A percentile compares a stretch with the other conserved stretches of the same genome.
These are phyloP conservation scores for Watsonalla binaria DNA, from an alignment of 2,888 invertebrate genomes.

Conservation along the genomic window DNA sequence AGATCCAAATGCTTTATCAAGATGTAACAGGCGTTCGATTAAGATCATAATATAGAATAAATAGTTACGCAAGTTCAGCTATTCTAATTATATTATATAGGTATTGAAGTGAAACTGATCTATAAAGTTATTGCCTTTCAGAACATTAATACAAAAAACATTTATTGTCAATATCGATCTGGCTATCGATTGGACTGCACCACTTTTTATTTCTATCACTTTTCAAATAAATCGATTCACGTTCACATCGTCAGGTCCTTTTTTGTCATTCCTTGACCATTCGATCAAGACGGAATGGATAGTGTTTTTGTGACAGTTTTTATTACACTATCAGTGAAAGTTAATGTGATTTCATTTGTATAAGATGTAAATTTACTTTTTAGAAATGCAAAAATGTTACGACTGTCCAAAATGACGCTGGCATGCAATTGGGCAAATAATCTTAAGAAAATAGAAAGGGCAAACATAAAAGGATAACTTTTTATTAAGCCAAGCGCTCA, in stretches of 20 bases:
- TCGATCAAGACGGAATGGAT: conserved; percentile 48
- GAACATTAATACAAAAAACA: conserved; percentile 26
- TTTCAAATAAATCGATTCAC: conserved; percentile 47
- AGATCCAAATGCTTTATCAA: no score
- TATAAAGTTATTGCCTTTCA: conserved; percentile 27
- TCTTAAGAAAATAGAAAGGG: conserved; percentile 22
- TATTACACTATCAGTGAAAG: conserved; percentile 39
- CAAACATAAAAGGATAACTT: conserved; percentile 57
- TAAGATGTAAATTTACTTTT: conserved; percentile 21
- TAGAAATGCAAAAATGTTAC: background rate
- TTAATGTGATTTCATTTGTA: conserved; percentile 42
- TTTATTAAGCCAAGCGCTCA: conserved; percentile 67
- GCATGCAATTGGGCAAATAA: conserved; percentile 7
- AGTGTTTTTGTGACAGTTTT: conserved; percentile 43
- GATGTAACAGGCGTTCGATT: no score
- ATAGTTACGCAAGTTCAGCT: background rate
- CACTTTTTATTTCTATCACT: conserved; percentile 34
- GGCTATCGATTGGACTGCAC: conserved; percentile 22
- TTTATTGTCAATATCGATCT: conserved; percentile 19
- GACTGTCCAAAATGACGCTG: conserved; percentile 10
- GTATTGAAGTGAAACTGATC: conserved; percentile 20
- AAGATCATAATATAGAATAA: no score
- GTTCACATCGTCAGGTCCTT: conserved; percentile 41
- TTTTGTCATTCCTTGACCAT: conserved; percentile 52
- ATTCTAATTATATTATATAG: background rate